Evolutionary conservation across 2,888 invertebrate species (phyloP).

Genomic region (Alsophila aescularia): DNA sequence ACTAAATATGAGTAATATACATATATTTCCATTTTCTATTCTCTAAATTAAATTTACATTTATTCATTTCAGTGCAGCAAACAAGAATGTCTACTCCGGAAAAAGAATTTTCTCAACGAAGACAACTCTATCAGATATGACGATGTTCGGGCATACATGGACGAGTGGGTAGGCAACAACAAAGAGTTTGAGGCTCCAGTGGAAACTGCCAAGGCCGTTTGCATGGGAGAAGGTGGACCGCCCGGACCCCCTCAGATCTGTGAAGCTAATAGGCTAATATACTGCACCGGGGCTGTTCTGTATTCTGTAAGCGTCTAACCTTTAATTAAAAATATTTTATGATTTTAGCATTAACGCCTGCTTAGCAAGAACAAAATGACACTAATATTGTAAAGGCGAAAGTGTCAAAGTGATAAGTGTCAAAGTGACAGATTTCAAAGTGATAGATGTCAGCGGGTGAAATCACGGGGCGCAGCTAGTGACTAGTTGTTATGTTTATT

Average conservation of each 20-base stretch:
- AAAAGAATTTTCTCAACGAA: slow-evolving; percentile 52
- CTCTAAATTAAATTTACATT: no score
- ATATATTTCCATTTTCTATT: no score
- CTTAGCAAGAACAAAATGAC: no score
- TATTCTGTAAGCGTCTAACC: slow-evolving; percentile 54
- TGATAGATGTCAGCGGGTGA: no score
- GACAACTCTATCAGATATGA: slow-evolving; percentile 52
- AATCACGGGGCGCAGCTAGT: no score
- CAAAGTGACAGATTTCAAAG: no score
- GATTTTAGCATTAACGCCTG: neutral
- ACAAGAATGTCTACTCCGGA: slow-evolving; percentile 59
- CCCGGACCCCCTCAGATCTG: slow-evolving; percentile 59
- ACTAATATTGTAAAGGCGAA: no score
- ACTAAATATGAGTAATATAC: no score
- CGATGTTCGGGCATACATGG: slow-evolving; percentile 46
- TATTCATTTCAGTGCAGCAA: slow-evolving; percentile 61
- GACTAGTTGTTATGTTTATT: no score
- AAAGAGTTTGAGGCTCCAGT: slow-evolving; percentile 51
- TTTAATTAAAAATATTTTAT: neutral
- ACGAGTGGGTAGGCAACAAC: slow-evolving; percentile 50
- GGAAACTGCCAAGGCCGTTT: slow-evolving; percentile 49
- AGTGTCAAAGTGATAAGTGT: no score
- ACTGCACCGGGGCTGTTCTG: slow-evolving; percentile 53
- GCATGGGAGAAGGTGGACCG: slow-evolving; percentile 45
- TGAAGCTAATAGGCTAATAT: slow-evolving; percentile 55